These are phyloP conservation scores for Bruchidius siliquastri DNA, from an alignment of 2,888 invertebrate species.

Conservation along the genomic window DNA sequence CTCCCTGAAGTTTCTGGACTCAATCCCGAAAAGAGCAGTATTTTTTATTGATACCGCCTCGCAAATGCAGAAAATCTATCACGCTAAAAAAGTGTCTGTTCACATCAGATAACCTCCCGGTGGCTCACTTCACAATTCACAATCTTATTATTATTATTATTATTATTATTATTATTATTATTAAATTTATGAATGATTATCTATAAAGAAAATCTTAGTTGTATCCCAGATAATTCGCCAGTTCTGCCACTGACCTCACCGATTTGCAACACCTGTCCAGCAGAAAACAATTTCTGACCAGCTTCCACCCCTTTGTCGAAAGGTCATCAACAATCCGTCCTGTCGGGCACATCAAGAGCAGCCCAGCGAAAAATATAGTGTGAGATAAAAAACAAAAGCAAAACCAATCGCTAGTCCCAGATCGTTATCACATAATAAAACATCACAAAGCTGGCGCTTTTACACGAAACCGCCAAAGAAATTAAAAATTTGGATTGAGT, in stretches of 20 bases:
- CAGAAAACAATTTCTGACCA: neutral
- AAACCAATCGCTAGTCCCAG: neutral
- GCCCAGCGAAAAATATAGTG: neutral
- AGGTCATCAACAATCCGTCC: neutral
- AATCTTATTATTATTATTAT: too few relatives aligned
- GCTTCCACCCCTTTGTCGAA: neutral
- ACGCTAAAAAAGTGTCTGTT: too few relatives aligned
- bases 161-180: too few relatives aligned
- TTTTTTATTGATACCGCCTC: too few relatives aligned
- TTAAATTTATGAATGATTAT: too few relatives aligned
- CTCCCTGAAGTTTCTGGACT: too few relatives aligned
- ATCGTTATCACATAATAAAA: neutral
- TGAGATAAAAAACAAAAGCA: neutral
- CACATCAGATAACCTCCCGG: too few relatives aligned
- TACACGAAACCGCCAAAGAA: conserved; percentile 19
- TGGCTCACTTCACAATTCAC: too few relatives aligned
- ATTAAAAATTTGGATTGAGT: conserved; percentile 23
- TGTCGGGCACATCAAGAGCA: neutral
- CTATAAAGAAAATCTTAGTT: too few relatives aligned
- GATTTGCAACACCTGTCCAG: neutral
- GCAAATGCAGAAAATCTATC: too few relatives aligned
- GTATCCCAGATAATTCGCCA: neutral
- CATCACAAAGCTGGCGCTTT: conserved; percentile 4
- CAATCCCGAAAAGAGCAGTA: too few relatives aligned
- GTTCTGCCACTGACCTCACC: neutral